Percentiles rank a stretch among this genome's conserved stretches.
Evolutionary conservation across 2,113 vertebrate genomes (phyloP).

Genomic region (Hippocampus mohnikei): DNA sequence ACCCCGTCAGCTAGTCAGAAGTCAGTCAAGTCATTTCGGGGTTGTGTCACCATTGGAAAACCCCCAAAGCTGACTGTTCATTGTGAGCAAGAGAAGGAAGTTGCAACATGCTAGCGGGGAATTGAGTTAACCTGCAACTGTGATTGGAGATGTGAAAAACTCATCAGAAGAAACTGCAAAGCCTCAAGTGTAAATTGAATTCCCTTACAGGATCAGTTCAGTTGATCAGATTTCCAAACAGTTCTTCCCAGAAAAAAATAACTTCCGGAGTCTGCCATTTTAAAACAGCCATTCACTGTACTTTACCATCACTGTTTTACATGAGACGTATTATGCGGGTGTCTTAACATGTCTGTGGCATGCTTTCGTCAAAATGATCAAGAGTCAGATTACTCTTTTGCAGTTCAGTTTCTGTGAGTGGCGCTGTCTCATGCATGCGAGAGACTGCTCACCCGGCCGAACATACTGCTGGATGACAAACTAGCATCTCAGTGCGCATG

Average conservation of each 20-base stretch:
- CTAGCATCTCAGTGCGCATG: too few species aligned
- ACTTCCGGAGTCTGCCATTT: too few species aligned
- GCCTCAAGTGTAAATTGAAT: neutral
- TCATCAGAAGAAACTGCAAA: slow-evolving; percentile 3
- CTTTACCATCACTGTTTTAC: neutral
- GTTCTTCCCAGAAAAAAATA: too few species aligned
- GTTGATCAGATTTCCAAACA: too few species aligned
- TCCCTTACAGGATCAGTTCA: slow-evolving; percentile 1
- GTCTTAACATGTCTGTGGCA: too few species aligned
- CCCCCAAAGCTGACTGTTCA: neutral
- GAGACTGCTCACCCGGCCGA: too few species aligned
- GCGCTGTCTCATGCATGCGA: too few species aligned
- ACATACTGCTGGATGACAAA: too few species aligned
- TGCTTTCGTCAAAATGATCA: too few species aligned
- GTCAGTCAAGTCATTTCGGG: neutral
- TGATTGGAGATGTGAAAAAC: neutral
- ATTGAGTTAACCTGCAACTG: neutral
- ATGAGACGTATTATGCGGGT: too few species aligned
- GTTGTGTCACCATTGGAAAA: slow-evolving; percentile 24
- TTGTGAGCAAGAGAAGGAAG: slow-evolving; percentile 28
- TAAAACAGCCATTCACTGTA: neutral
- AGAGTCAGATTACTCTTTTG: too few species aligned
- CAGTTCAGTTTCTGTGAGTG: too few species aligned
- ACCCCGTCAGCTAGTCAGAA: neutral
- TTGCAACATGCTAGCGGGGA: neutral